Conservation (phyloP, 1,140 invertebrate species). For the Diorhabda sublineata region DNA sequence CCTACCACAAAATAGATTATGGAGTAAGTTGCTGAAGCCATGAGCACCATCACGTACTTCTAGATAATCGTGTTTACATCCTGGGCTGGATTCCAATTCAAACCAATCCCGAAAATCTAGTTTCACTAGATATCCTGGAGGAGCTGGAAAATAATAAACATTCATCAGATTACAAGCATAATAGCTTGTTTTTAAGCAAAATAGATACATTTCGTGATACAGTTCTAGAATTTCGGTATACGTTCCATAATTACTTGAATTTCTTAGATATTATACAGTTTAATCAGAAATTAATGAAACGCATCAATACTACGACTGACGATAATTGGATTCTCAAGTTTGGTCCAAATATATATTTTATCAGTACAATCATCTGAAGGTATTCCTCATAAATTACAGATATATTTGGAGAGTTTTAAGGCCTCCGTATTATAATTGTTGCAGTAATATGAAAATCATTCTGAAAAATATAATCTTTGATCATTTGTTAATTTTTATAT, state of each 20-base stretch:
- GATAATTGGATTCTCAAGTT: no score
- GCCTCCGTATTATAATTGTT: no score
- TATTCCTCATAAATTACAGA: no score
- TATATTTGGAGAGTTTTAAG: no score
- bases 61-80: slow-evolving; percentile 78
- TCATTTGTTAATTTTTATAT: no score
- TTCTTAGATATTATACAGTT: neutral
- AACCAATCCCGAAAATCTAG: slow-evolving; percentile 82
- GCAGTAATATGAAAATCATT: no score
- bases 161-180: neutral
- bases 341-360: no score
- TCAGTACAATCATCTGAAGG: no score
- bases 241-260: neutral
- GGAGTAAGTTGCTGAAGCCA: slow-evolving; percentile 67
- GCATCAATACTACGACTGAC: neutral
- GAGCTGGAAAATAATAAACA: slow-evolving; percentile 59
- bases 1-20: slow-evolving; percentile 69
- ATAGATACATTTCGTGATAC: neutral
- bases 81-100: slow-evolving; percentile 66
- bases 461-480: no score
- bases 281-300: neutral
- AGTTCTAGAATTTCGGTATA: neutral
- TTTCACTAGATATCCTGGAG: slow-evolving; percentile 65
- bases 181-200: neutral
- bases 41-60: slow-evolving; percentile 82